Conservation (phyloP, 2,888 invertebrate genomes). For the Orthonychiurus folsomi region DNA sequence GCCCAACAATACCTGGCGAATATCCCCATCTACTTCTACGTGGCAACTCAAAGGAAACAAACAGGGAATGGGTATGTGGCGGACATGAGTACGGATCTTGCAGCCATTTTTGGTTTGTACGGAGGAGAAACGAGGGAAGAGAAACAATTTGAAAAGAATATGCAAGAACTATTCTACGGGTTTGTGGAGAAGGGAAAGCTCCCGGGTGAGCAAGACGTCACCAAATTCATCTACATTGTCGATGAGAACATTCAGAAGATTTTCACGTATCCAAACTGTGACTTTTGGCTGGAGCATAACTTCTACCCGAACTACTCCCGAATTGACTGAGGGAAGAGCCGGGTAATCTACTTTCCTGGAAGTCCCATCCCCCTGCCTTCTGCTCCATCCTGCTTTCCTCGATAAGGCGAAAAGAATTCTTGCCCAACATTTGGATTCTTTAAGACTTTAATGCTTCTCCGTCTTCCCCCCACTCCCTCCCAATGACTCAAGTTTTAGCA, state of each 20-base stretch:
- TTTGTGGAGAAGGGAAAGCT: constrained; percentile 64
- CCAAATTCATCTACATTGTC: constrained; percentile 29
- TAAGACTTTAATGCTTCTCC: neutral
- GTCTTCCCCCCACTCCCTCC: neutral
- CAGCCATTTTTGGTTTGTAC: constrained; percentile 68
- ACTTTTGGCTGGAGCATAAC: constrained; percentile 64
- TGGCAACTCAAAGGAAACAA: constrained; percentile 52
- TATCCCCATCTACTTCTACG: constrained; percentile 59
- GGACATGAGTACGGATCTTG: constrained; percentile 60
- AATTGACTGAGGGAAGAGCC: constrained; percentile 54
- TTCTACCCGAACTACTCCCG: constrained; percentile 67
- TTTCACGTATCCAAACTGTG: constrained; percentile 60
- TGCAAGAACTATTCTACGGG: constrained; percentile 73
- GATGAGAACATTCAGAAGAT: constrained; percentile 35
- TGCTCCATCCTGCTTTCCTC: neutral
- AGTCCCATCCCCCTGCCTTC: neutral
- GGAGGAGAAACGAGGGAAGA: constrained; percentile 64
- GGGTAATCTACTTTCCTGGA: neutral
- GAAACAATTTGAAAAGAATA: constrained; percentile 63
- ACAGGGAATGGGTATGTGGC: constrained; percentile 43
- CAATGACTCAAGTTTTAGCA: neutral
- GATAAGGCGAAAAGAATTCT: too few species aligned
- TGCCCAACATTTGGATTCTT: neutral
- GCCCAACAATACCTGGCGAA: constrained; percentile 16
- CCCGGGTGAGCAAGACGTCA: constrained; percentile 25